phyloP scores from a whole-genome alignment of 2,797 vertebrate species.

The Ctenopoma multispine region DNA sequence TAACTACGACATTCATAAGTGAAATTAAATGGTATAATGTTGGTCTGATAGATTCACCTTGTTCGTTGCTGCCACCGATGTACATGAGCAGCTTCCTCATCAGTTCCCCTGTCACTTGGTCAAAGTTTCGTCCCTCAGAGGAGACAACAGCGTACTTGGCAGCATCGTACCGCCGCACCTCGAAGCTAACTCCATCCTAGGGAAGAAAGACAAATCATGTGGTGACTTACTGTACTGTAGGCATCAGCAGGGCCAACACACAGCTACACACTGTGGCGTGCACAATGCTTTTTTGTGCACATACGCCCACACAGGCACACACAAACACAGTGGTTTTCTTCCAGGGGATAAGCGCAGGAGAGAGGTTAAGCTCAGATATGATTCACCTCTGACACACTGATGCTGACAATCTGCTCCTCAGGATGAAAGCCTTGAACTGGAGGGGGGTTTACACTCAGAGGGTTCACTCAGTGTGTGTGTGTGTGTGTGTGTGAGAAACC shows the following conservation, averaged over 20 bases:
- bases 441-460: conserved; percentile 5
- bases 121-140: conserved; percentile 88
- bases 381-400: conserved; percentile 73
- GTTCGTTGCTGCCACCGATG: conserved; percentile 90
- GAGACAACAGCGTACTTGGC: conserved; percentile 86
- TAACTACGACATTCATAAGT: background rate
- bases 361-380: conserved; percentile 48
- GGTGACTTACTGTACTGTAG: background rate
- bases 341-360: conserved; percentile 13
- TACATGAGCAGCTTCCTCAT: conserved; percentile 91
- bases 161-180: conserved; percentile 88
- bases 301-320: background rate
- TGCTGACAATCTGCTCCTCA: conserved; percentile 59
- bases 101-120: conserved; percentile 90
- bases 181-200: conserved; percentile 89
- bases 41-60: conserved; percentile 79
- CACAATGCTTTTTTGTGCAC: background rate
- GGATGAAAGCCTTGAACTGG: conserved; percentile 40
- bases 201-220: background rate
- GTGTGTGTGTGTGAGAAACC: conserved; percentile 19
- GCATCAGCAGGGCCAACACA: background rate
- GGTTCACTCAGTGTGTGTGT: conserved; percentile 5
- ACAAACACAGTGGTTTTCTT: conserved; percentile 24
- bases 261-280: background rate
- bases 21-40: background rate